These are phyloP conservation scores for Heliconius eleuchia DNA, from an alignment of 1,140 invertebrate species.

Conservation along the genomic window DNA sequence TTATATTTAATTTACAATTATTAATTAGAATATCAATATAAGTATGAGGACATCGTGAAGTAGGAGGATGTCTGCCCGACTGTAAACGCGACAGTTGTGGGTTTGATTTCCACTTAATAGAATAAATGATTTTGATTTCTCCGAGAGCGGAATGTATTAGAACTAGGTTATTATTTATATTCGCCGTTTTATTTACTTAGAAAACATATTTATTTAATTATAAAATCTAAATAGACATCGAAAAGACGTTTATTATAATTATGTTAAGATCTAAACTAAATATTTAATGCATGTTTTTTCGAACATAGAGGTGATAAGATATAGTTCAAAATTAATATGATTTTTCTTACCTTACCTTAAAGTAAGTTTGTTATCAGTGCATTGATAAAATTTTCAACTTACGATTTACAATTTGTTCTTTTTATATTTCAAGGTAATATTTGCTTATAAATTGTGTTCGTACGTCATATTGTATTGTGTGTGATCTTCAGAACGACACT, in stretches of 20 bases:
- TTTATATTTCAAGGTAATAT: neutral
- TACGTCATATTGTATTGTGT: neutral
- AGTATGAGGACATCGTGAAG: too few species aligned
- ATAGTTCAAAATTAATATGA: neutral
- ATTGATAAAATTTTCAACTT: neutral
- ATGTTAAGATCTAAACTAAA: too few species aligned
- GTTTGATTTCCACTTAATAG: neutral
- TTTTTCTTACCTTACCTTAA: neutral
- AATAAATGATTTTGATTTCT: neutral
- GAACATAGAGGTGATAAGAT: neutral
- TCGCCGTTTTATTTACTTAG: too few species aligned
- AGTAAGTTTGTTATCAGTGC: too few species aligned
- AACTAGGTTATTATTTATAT: neutral
- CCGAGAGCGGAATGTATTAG: neutral
- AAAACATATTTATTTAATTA: too few species aligned
- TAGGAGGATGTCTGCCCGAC: too few species aligned
- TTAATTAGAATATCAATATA: too few species aligned
- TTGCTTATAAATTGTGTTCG: neutral
- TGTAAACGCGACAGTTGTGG: too few species aligned
- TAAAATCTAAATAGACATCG: too few species aligned
- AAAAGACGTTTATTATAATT: too few species aligned
- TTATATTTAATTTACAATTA: too few species aligned
- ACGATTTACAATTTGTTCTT: neutral
- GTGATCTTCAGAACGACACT: neutral
- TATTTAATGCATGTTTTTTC: neutral